Percentiles rank a stretch among this genome's conserved stretches.
phyloP scores from a whole-genome alignment of 2,888 invertebrate species.

The Timema cristinae region DNA sequence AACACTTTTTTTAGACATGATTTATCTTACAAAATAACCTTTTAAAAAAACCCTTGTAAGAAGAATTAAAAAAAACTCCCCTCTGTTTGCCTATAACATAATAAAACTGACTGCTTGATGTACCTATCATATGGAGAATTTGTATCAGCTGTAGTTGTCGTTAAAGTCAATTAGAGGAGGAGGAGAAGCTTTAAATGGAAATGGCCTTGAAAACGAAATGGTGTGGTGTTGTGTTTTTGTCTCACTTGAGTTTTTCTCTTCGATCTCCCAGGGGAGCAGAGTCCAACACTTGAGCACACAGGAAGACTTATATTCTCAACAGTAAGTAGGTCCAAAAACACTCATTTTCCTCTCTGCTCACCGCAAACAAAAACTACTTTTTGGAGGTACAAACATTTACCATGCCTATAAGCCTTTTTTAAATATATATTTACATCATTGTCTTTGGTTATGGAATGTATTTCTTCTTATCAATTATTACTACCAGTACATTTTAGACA shows the following conservation, averaged over 20 bases:
- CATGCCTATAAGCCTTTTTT: too few species aligned
- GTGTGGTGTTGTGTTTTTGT: slow-evolving; percentile 10
- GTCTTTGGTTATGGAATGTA: too few species aligned
- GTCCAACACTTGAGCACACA: slow-evolving; percentile 31
- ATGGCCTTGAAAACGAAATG: background rate
- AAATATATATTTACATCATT: too few species aligned
- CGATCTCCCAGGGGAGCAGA: slow-evolving; percentile 31
- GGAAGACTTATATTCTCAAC: slow-evolving; percentile 33
- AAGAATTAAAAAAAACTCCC: too few species aligned
- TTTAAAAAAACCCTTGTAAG: too few species aligned
- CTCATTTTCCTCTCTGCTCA: background rate
- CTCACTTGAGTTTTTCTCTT: slow-evolving; percentile 28
- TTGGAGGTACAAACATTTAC: too few species aligned
- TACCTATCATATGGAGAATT: background rate
- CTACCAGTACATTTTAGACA: too few species aligned
- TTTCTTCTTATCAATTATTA: too few species aligned
- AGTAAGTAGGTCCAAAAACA: slow-evolving; percentile 31
- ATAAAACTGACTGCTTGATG: background rate
- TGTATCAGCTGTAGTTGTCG: background rate
- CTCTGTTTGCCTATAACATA: too few species aligned
- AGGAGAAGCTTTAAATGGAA: too few species aligned
- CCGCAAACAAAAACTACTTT: background rate
- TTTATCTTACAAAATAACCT: too few species aligned
- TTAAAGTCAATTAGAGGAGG: background rate
- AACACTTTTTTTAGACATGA: too few species aligned